Conservation (phyloP, 1,140 invertebrate genomes). For the Plectrocnemia conspersa region DNA sequence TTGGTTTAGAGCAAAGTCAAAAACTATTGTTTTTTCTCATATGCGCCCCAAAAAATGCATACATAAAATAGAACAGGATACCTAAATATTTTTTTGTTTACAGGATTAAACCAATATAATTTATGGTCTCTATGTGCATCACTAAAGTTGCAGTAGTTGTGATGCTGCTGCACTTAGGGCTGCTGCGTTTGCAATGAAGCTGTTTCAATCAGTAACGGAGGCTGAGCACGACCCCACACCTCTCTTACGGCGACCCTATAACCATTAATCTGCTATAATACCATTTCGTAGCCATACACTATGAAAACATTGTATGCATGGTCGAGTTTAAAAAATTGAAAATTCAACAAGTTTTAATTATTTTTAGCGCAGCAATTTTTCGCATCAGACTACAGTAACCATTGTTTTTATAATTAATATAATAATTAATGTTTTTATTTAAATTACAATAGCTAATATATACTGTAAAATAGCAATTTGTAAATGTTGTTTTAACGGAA, state of each 20-base stretch:
- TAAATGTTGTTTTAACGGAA: too few species aligned
- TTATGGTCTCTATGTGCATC: constrained; percentile 15
- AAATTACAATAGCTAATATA: too few species aligned
- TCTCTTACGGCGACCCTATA: constrained; percentile 2
- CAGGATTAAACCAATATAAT: constrained; percentile 22
- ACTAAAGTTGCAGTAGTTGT: constrained; percentile 4
- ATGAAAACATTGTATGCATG: too few species aligned
- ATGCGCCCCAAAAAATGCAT: background rate
- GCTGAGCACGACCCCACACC: constrained; percentile 5
- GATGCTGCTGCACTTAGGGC: constrained; percentile 16
- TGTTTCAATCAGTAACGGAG: constrained; percentile 35
- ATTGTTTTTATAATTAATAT: too few species aligned
- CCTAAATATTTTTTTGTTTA: background rate
- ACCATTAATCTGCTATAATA: constrained; percentile 6
- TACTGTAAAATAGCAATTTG: too few species aligned
- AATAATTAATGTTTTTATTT: too few species aligned
- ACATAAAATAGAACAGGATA: background rate
- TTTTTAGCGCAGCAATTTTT: too few species aligned
- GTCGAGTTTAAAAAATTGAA: too few species aligned
- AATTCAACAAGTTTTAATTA: too few species aligned
- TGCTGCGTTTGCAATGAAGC: constrained; percentile 31
- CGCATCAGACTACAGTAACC: too few species aligned
- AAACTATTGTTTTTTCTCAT: background rate
- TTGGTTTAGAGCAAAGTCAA: background rate
- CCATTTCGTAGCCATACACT: background rate